These are phyloP conservation scores for Hipparchia sbordonii DNA, from an alignment of 2,888 invertebrate genomes.

Conservation along the genomic window DNA sequence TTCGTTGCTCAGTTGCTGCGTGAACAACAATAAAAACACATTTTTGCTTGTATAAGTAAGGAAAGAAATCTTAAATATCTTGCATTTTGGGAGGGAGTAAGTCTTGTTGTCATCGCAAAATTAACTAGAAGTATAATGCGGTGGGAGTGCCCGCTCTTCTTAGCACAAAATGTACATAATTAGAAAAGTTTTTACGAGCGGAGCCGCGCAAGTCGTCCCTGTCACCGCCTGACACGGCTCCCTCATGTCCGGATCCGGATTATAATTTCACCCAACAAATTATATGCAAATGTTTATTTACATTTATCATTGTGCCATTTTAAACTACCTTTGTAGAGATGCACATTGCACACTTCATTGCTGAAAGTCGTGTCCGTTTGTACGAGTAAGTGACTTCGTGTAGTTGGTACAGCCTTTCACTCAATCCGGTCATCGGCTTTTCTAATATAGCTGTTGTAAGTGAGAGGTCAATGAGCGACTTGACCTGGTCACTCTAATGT, in stretches of 20 bases:
- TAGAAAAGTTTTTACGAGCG: conserved; percentile 82
- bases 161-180: conserved; percentile 81
- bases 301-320: conserved; percentile 40
- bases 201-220: conserved; percentile 68
- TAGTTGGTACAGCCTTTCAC: no score
- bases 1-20: no score
- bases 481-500: no score
- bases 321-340: not conserved
- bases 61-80: not conserved
- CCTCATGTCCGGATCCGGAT: conserved; percentile 70
- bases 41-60: no score
- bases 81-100: not conserved
- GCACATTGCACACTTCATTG: not conserved
- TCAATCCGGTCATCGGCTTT: no score
- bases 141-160: conserved; percentile 62
- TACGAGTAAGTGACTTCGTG: no score
- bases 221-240: conserved; percentile 69
- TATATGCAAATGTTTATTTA: conserved; percentile 70
- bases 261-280: conserved; percentile 73
- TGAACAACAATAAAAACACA: no score
- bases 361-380: not conserved
- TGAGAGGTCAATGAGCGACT: no score
- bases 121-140: conserved; percentile 75
- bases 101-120: conserved; percentile 61
- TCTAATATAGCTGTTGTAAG: no score